Conservation (phyloP, 92 coral and sea anemone species). For the Meandrina meandrites region DNA sequence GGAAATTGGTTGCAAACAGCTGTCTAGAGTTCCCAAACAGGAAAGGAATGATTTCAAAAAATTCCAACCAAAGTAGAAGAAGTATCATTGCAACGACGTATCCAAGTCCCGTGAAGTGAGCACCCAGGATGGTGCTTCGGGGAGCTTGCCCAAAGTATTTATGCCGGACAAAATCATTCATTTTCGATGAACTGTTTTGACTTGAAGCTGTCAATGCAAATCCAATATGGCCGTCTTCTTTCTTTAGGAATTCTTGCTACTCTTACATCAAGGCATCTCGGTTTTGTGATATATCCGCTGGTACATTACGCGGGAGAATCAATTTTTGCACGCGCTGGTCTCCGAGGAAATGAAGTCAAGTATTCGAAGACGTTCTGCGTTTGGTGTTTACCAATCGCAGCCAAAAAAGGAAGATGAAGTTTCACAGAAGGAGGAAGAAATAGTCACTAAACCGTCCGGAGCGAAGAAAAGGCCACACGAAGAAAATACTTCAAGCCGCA, state of each 20-base stretch:
- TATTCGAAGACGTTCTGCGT: conserved; percentile 70
- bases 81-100: conserved; percentile 17
- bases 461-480: conserved; percentile 46
- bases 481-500: conserved; percentile 21
- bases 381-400: conserved; percentile 62
- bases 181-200: not conserved
- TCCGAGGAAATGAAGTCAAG: conserved; percentile 34
- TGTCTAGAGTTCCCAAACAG: conserved; percentile 44
- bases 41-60: conserved; percentile 61
- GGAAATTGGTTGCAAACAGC: conserved; percentile 43
- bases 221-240: not conserved
- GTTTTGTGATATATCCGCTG: conserved; percentile 7
- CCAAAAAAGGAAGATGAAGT: conserved; percentile 24
- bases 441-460: conserved; percentile 32
- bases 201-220: not conserved
- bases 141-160: conserved; percentile 11
- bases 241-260: not conserved
- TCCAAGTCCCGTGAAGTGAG: conserved; percentile 33
- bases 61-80: conserved; percentile 47
- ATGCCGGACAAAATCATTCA: not conserved
- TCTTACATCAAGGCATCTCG: not conserved
- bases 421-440: conserved; percentile 34
- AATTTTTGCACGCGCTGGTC: not conserved
- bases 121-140: conserved; percentile 9
- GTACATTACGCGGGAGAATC: conserved; percentile 36